These are phyloP conservation scores for Isoperla grammatica DNA, from an alignment of 2,888 invertebrate genomes.

Conservation along the genomic window DNA sequence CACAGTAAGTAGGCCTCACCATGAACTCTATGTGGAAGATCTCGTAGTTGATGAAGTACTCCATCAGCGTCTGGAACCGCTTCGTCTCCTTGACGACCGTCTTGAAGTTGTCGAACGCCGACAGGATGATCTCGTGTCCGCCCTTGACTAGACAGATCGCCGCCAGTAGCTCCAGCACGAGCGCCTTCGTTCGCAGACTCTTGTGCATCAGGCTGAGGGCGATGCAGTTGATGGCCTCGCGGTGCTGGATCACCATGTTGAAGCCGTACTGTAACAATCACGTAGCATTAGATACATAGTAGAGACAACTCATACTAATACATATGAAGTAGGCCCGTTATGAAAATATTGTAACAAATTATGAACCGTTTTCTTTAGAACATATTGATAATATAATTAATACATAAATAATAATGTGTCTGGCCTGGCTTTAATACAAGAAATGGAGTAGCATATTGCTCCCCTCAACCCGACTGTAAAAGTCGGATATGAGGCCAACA, in stretches of 20 bases:
- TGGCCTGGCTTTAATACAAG: no score
- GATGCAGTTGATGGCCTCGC: slow-evolving; percentile 97
- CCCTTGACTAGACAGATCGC: slow-evolving; percentile 98
- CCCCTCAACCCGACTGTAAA: no score
- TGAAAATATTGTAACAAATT: no score
- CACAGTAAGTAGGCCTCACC: no score
- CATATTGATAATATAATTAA: no score
- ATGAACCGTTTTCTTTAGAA: no score
- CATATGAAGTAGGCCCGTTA: no score
- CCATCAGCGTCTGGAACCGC: slow-evolving; percentile 95
- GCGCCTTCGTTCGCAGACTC: slow-evolving; percentile 92
- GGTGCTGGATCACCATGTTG: slow-evolving; percentile 97
- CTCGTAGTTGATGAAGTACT: slow-evolving; percentile 94
- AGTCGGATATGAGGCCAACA: no score
- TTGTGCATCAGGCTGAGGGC: slow-evolving; percentile 95
- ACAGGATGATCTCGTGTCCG: slow-evolving; percentile 96
- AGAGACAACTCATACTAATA: no score
- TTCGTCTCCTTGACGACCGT: slow-evolving; percentile 79
- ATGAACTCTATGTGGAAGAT: slow-evolving; percentile 98
- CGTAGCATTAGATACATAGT: no score
- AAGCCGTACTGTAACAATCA: slow-evolving; percentile 80
- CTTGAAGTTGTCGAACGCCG: slow-evolving; percentile 97
- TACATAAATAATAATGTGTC: no score
- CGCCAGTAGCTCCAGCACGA: slow-evolving; percentile 93
- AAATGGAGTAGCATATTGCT: no score